Evolutionary conservation across 2,888 invertebrate species (phyloP), one percentile per base, ranked within the genome.

Genomic region (Apodemia hepburni): DNA sequence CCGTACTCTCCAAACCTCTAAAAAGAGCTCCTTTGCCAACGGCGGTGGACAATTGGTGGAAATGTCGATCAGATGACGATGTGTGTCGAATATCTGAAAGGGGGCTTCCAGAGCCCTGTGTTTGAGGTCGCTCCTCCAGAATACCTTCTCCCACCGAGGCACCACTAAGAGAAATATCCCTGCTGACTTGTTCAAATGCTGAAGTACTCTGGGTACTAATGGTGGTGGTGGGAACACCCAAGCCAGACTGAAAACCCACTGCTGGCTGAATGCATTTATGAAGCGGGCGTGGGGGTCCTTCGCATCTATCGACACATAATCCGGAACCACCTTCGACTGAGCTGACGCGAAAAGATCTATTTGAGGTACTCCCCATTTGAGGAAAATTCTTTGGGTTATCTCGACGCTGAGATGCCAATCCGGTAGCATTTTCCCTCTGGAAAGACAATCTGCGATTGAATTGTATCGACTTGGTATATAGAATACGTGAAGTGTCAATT

Each of bases 81-180:
- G 15, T 3, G n/a, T 15, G n/a, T 45, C n/a, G n/a, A 15, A n/a
- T 15, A 45, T 45, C 7, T 15, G 15, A n/a, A 45, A 45, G 7
- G 45, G 45, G 15, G 45, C n/a, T 7, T 15, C 45, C 45, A 45
- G 45, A 45, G 45, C 45, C 45, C 45, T 45, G 45, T n/a, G 15
- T n/a, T 45, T 45, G 15, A 45, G 45, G n/a, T 45, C 45, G 45
- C 45, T n/a, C n/a, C 45, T 45, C 45, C 45, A 45, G n/a, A 45
- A 45, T n/a, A 45, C 45, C 7, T 45, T 45, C 4, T 45, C 6
- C 45, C 45, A 45, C 15, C 45, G 45, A n/a, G 45, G 45, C 6
- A 45, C 45, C 7, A 45, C n/a, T 45, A 45, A n/a, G 8, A 45
- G 15, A 45, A n/a, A 45, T n/a, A n/a, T n/a, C n/a, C 45, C 45